A percentile compares a stretch with the other conserved stretches of the same genome.
Conservation (phyloP, 2,113 vertebrate species). For the Microtus pennsylvanicus region DNA sequence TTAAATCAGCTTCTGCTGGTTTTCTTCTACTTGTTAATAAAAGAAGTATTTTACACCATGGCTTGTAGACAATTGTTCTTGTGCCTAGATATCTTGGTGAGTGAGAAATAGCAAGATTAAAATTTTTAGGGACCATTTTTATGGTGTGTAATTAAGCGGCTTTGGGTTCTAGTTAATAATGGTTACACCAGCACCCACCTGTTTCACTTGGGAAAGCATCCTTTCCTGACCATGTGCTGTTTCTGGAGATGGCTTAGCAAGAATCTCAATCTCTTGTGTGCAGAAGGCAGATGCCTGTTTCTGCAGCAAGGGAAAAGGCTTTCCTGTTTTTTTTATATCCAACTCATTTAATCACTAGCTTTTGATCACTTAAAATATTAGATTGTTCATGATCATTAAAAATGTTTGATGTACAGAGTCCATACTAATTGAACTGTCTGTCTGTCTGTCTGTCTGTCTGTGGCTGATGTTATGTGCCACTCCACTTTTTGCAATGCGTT, state of each 20-base stretch:
- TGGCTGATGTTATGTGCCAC: neutral
- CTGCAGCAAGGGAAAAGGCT: neutral
- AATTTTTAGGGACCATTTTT: neutral
- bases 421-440: neutral
- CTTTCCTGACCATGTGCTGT: neutral
- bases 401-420: neutral
- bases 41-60: neutral
- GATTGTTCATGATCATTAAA: neutral
- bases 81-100: neutral
- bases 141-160: neutral
- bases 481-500: neutral
- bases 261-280: neutral
- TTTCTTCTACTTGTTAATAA: neutral
- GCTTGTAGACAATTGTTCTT: neutral
- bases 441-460: neutral
- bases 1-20: neutral
- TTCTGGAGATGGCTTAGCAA: neutral
- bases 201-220: neutral
- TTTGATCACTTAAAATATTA: constrained; percentile 10
- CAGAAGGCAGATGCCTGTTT: neutral
- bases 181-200: neutral
- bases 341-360: neutral
- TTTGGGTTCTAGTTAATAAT: neutral
- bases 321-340: neutral
- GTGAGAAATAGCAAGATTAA: neutral